phyloP scores from a whole-genome alignment of 2,888 invertebrate genomes.

The Plagiodera versicolora region DNA sequence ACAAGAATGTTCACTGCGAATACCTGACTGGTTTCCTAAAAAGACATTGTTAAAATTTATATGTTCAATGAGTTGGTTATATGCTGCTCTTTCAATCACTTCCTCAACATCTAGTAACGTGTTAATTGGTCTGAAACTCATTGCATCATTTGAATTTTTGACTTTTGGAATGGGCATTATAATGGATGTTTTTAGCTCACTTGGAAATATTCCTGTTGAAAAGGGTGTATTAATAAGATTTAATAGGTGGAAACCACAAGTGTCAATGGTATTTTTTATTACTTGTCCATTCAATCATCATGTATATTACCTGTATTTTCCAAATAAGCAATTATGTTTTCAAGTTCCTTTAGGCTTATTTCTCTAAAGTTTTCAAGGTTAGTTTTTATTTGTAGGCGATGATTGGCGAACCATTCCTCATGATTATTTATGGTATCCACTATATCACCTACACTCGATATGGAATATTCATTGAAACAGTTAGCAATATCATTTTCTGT shows the following conservation, averaged over 20 bases:
- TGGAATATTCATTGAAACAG: neutral
- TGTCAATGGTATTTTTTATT: conserved; percentile 5
- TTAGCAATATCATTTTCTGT: no score
- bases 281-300: conserved; percentile 9
- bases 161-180: neutral
- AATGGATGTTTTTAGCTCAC: neutral
- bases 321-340: neutral
- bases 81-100: neutral
- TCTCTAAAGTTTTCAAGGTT: neutral
- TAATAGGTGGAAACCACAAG: conserved; percentile 8
- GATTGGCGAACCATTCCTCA: conserved; percentile 1
- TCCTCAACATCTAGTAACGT: neutral
- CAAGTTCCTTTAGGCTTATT: neutral
- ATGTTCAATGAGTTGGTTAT: no score
- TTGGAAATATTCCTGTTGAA: conserved; percentile 4
- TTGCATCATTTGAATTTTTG: neutral
- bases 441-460: conserved; percentile 2
- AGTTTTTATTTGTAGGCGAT: neutral
- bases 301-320: neutral
- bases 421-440: neutral
- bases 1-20: no score
- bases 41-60: no score
- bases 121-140: neutral
- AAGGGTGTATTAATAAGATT: conserved; percentile 16
- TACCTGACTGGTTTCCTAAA: no score